Conservation (phyloP, 2,888 invertebrate species). For the Ophonus ardosiacus region DNA sequence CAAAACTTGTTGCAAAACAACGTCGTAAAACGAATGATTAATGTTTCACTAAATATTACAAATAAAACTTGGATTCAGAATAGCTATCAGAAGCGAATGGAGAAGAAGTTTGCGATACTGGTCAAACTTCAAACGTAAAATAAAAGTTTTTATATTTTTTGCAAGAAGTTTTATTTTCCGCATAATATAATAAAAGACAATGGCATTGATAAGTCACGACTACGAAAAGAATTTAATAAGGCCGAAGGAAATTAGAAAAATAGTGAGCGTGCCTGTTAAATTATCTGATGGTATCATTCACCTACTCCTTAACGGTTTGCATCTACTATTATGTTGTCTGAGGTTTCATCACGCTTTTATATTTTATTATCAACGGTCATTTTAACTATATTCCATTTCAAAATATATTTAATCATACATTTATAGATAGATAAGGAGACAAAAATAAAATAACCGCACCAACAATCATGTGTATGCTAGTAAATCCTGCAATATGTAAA, state of each 20-base stretch:
- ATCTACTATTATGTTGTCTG: background rate
- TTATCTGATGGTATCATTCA: conserved; percentile 62
- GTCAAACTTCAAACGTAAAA: conserved; percentile 62
- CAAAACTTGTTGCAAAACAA: conserved; percentile 59
- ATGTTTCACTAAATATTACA: conserved; percentile 62
- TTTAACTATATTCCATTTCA: background rate
- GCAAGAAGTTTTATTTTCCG: conserved; percentile 47
- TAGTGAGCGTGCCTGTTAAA: conserved; percentile 63
- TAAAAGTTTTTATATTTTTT: conserved; percentile 58
- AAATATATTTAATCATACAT: background rate
- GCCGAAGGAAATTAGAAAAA: conserved; percentile 67
- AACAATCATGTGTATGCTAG: no score
- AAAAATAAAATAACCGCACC: no score
- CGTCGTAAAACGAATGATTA: conserved; percentile 60
- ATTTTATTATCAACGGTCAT: background rate
- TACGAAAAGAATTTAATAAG: conserved; percentile 67
- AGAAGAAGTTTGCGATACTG: conserved; percentile 12
- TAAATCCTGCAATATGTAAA: no score
- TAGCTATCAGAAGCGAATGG: conserved; percentile 41
- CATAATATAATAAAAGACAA: conserved; percentile 28
- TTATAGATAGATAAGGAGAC: no score
- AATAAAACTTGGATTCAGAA: conserved; percentile 60
- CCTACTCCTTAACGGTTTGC: background rate
- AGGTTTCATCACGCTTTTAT: background rate
- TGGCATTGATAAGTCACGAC: conserved; percentile 46